phyloP scores from a whole-genome alignment of 2,113 vertebrate genomes.

The Labeo rohita region DNA sequence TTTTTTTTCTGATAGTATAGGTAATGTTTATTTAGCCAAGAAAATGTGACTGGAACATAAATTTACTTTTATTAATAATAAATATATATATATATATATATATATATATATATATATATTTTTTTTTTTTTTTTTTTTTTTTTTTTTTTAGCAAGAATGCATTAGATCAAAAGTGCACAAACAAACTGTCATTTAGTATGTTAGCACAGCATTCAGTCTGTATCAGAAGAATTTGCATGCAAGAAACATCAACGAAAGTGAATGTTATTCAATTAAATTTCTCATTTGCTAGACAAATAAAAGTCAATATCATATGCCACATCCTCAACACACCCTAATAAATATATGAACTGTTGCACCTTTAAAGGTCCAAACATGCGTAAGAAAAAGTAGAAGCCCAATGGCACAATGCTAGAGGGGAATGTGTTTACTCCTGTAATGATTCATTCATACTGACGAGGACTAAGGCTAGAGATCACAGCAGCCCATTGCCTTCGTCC shows the following conservation, averaged over 20 bases:
- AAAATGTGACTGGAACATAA: no score
- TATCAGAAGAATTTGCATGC: background rate
- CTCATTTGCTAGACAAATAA: background rate
- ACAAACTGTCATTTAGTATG: background rate
- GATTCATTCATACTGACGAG: constrained; percentile 9
- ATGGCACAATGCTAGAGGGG: background rate
- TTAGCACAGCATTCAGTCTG: background rate
- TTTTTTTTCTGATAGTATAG: no score
- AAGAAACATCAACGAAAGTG: background rate
- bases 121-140: no score
- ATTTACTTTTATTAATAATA: no score
- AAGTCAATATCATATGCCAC: background rate
- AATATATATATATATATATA: no score
- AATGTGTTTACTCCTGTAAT: constrained; percentile 28
- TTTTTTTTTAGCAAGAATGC: background rate
- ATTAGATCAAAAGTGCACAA: background rate
- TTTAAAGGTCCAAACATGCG: background rate
- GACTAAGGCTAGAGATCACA: constrained; percentile 13
- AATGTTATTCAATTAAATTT: background rate
- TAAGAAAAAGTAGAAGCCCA: background rate
- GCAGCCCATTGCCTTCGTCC: background rate
- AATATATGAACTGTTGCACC: background rate
- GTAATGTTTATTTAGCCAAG: no score
- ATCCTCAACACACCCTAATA: background rate
- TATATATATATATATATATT: no score